Evolutionary conservation across 2,888 invertebrate species (phyloP).

Genomic region (Drosophila kuntzei): DNA sequence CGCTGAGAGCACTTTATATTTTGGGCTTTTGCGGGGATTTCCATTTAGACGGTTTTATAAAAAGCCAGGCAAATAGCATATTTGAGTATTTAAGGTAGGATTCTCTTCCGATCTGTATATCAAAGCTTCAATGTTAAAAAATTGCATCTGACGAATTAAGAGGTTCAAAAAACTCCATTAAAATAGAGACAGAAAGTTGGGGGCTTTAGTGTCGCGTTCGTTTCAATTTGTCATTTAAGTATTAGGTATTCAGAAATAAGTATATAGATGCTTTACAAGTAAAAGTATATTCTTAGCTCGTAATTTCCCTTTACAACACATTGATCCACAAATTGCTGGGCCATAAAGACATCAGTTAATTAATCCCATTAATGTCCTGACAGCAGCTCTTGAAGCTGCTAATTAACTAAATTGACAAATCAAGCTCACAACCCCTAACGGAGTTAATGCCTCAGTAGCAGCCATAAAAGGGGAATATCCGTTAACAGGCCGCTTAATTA

Average conservation of each 20-base stretch:
- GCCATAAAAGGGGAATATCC: slow-evolving; percentile 47
- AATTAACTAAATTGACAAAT: slow-evolving; percentile 78
- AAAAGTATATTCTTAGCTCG: neutral
- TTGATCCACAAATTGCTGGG: slow-evolving; percentile 48
- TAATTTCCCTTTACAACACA: slow-evolving; percentile 8
- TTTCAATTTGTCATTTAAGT: neutral
- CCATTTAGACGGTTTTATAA: slow-evolving; percentile 8
- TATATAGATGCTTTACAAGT: neutral
- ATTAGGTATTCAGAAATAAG: neutral
- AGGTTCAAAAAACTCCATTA: neutral
- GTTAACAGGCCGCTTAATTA: slow-evolving; percentile 68
- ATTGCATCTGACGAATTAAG: neutral
- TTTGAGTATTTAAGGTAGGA: slow-evolving; percentile 20
- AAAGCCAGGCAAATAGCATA: slow-evolving; percentile 44
- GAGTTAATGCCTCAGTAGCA: slow-evolving; percentile 17
- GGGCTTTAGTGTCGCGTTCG: neutral
- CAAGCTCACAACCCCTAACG: slow-evolving; percentile 42
- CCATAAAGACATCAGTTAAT: slow-evolving; percentile 71
- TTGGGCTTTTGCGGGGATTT: slow-evolving; percentile 22
- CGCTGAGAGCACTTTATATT: slow-evolving; percentile 29
- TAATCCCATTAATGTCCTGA: slow-evolving; percentile 66
- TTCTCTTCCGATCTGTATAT: neutral
- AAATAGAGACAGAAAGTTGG: neutral
- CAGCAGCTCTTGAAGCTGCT: slow-evolving; percentile 40
- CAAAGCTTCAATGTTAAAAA: neutral